Percentiles rank a stretch among this genome's conserved stretches.
These are phyloP conservation scores for Lordiphosa mommai DNA, from an alignment of 1,140 invertebrate genomes.

Conservation along the genomic window DNA sequence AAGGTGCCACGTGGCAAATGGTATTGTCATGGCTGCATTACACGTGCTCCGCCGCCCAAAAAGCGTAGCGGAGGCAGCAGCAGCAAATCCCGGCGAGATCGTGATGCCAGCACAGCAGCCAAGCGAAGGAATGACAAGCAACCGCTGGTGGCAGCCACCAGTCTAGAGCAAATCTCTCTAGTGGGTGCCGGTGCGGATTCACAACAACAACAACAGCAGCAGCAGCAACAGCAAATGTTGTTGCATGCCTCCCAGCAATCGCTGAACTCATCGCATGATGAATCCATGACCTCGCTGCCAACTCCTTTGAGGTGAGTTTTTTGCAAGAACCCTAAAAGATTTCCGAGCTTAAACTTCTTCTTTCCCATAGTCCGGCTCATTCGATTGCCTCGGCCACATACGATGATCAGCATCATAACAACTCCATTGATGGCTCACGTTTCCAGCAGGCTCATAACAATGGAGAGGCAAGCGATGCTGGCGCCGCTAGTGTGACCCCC, in stretches of 20 bases:
- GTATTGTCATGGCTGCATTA: constrained; percentile 91
- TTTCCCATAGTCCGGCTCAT: constrained; percentile 63
- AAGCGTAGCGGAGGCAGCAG: constrained; percentile 79
- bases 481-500: constrained; percentile 9
- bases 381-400: constrained; percentile 73
- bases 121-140: constrained; percentile 56
- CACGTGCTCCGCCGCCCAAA: constrained; percentile 86
- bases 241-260: constrained; percentile 76
- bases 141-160: constrained; percentile 10
- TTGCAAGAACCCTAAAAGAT: constrained; percentile 3
- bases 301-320: constrained; percentile 70
- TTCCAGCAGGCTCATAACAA: constrained; percentile 50
- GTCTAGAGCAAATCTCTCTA: constrained; percentile 41
- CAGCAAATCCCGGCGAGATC: constrained; percentile 65
- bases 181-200: constrained; percentile 10
- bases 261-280: constrained; percentile 80
- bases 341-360: constrained; percentile 8
- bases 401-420: constrained; percentile 72
- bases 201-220: constrained; percentile 37
- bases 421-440: constrained; percentile 65
- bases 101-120: constrained; percentile 49
- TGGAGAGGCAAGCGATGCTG: constrained; percentile 12
- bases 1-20: constrained; percentile 94
- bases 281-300: constrained; percentile 78
- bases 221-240: constrained; percentile 53